These are phyloP conservation scores for Mirza zaza DNA, from an alignment of 2,113 vertebrate genomes.

Conservation along the genomic window DNA sequence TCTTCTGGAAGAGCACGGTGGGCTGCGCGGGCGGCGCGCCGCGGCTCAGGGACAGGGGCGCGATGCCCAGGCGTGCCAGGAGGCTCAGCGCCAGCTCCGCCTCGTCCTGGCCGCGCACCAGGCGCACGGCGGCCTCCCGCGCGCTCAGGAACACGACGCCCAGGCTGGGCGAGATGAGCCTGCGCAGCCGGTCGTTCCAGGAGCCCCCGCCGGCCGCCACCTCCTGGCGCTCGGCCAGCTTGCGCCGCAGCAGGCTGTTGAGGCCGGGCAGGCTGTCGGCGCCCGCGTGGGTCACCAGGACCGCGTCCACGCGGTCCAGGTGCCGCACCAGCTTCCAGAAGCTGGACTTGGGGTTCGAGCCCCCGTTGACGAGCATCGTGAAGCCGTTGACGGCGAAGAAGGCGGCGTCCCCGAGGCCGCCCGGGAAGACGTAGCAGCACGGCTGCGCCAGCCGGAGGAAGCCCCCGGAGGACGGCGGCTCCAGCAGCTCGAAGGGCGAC, in stretches of 20 bases:
- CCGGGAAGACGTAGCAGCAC: slow-evolving; percentile 98
- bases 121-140: slow-evolving; percentile 59
- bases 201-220: slow-evolving; percentile 83
- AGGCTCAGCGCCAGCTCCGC: slow-evolving; percentile 84
- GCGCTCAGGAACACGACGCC: slow-evolving; percentile 94
- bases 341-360: slow-evolving; percentile 91
- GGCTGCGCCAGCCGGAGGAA: slow-evolving; percentile 95
- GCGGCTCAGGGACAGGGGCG: slow-evolving; percentile 85
- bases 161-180: slow-evolving; percentile 92
- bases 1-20: slow-evolving; percentile 93
- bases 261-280: slow-evolving; percentile 94
- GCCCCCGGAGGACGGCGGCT: slow-evolving; percentile 91
- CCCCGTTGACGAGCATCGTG: slow-evolving; percentile 93
- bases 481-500: slow-evolving; percentile 93
- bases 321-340: slow-evolving; percentile 98
- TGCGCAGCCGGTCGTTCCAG: slow-evolving; percentile 88
- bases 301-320: slow-evolving; percentile 94
- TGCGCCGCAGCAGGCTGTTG: slow-evolving; percentile 93
- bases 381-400: slow-evolving; percentile 96
- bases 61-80: slow-evolving; percentile 87
- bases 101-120: slow-evolving; percentile 88
- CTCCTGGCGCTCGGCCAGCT: slow-evolving; percentile 90
- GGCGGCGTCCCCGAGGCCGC: slow-evolving; percentile 92
- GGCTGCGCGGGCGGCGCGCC: slow-evolving; percentile 84
- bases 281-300: slow-evolving; percentile 92